Evolutionary conservation across 2,888 invertebrate species (phyloP).

Genomic region (Chromoteleia sp.): DNA sequence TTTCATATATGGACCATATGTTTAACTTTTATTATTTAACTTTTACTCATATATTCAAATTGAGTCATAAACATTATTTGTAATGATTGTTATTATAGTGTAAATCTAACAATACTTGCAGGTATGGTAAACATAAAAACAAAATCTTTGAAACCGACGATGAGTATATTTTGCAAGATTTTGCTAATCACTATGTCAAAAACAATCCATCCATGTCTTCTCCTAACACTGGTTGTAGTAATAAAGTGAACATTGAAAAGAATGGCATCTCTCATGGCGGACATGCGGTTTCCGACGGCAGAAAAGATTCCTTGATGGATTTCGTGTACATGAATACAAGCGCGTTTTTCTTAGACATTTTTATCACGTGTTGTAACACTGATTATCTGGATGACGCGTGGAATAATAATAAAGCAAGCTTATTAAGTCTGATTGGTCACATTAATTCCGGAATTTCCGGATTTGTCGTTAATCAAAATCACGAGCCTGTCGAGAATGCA

Average conservation of each 20-base stretch:
- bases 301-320: constrained; percentile 78
- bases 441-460: constrained; percentile 78
- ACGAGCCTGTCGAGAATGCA: constrained; percentile 78
- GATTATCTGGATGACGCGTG: constrained; percentile 77
- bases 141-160: constrained; percentile 76
- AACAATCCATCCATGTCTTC: constrained; percentile 74
- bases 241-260: constrained; percentile 69
- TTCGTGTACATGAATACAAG: constrained; percentile 81
- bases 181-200: constrained; percentile 76
- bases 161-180: constrained; percentile 74
- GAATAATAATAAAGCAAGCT: constrained; percentile 78
- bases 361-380: constrained; percentile 81
- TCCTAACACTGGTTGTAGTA: constrained; percentile 73
- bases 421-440: constrained; percentile 77
- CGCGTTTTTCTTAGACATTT: constrained; percentile 81
- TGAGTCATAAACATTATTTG: background rate
- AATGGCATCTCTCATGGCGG: constrained; percentile 75
- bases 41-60: too few relatives aligned
- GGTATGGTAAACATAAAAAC: constrained; percentile 59
- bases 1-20: too few relatives aligned
- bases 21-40: too few relatives aligned
- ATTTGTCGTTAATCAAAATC: constrained; percentile 77
- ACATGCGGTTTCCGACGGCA: constrained; percentile 68
- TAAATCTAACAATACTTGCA: too few relatives aligned
- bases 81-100: constrained; percentile 12